A percentile compares a stretch with the other conserved stretches of the same genome.
phyloP scores from a whole-genome alignment of 2,888 invertebrate species.

The Apamea epomidion region DNA sequence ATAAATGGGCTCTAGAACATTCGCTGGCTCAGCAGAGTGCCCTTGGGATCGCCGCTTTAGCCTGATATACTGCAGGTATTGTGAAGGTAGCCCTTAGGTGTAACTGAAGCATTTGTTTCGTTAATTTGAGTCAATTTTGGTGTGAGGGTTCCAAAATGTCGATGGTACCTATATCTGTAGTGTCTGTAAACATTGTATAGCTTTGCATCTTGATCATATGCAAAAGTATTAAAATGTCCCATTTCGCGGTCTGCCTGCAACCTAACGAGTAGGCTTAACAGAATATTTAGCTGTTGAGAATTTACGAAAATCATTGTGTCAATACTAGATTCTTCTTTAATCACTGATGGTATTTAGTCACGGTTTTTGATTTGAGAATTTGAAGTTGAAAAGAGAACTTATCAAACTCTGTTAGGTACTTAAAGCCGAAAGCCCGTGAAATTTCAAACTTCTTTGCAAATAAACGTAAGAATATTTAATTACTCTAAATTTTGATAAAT shows the following conservation, averaged over 20 bases:
- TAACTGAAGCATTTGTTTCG: conserved; percentile 19
- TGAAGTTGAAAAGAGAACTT: background rate
- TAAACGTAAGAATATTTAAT: background rate
- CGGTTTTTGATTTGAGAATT: background rate
- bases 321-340: background rate
- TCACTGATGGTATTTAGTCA: no score
- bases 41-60: conserved; percentile 47
- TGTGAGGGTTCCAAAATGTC: background rate
- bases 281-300: background rate
- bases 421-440: background rate
- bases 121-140: background rate
- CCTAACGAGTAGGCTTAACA: no score
- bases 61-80: conserved; percentile 53
- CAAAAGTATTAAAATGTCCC: background rate
- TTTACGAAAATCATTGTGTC: background rate
- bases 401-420: background rate
- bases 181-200: background rate
- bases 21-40: conserved; percentile 53
- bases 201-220: background rate
- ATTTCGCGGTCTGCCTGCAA: background rate
- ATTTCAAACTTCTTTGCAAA: background rate
- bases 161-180: background rate
- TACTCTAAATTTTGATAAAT: background rate
- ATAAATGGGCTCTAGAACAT: conserved; percentile 61
- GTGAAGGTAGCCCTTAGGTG: background rate